Conservation (phyloP, 2,113 vertebrate species). For the Fulica atra region DNA sequence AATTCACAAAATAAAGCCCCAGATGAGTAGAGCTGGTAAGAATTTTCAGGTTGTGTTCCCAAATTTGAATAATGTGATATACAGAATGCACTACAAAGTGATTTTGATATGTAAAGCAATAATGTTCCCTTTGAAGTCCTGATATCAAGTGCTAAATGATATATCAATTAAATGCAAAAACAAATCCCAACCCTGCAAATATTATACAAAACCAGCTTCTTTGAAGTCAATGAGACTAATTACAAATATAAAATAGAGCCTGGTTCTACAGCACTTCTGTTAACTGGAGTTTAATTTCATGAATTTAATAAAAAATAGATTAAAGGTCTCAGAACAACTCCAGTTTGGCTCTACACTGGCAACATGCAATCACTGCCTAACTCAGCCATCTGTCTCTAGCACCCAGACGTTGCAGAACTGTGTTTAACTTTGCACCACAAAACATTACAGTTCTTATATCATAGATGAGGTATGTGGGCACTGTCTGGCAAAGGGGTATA, state of each 20-base stretch:
- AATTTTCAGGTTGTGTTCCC: neutral
- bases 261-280: neutral
- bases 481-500: accelerated
- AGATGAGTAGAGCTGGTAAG: neutral
- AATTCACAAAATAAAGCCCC: slow-evolving; percentile 7
- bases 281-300: neutral
- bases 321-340: neutral
- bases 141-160: slow-evolving; percentile 38
- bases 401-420: neutral
- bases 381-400: neutral
- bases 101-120: slow-evolving; percentile 43
- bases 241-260: neutral
- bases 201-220: neutral
- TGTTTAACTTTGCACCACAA: neutral
- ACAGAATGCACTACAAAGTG: slow-evolving; percentile 22
- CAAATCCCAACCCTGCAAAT: slow-evolving; percentile 22
- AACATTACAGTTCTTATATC: neutral
- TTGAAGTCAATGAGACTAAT: slow-evolving; percentile 56
- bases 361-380: neutral
- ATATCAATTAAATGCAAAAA: slow-evolving; percentile 34
- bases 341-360: neutral
- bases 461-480: neutral
- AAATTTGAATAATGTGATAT: neutral
- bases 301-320: neutral
- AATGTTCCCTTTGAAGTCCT: slow-evolving; percentile 42